These are phyloP conservation scores for Cosmorhoe ocellata DNA, from an alignment of 2,888 invertebrate genomes.

Conservation along the genomic window DNA sequence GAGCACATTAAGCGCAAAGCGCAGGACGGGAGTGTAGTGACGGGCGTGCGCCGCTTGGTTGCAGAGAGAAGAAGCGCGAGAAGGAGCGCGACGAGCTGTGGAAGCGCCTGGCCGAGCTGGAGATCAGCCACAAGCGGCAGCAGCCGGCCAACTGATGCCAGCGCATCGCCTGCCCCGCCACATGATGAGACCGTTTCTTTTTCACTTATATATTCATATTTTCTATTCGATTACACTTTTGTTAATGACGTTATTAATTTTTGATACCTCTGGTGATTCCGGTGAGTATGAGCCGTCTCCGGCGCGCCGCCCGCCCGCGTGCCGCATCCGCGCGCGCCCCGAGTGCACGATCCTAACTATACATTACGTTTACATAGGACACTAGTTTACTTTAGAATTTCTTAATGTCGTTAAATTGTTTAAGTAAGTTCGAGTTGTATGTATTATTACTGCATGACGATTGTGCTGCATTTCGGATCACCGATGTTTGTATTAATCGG, in stretches of 20 bases:
- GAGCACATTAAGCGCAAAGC: no score
- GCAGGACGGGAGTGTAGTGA: no score
- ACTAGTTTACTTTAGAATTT: conserved; percentile 77
- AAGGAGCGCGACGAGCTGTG: conserved; percentile 98
- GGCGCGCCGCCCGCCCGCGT: conserved; percentile 40
- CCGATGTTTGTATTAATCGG: conserved; percentile 70
- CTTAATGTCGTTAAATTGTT: conserved; percentile 80
- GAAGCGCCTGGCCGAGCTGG: conserved; percentile 96
- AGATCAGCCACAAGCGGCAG: conserved; percentile 86
- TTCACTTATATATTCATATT: conserved; percentile 77
- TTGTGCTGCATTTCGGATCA: conserved; percentile 71
- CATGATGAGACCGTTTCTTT: conserved; percentile 73
- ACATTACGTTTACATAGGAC: conserved; percentile 70
- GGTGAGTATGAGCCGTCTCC: conserved; percentile 48
- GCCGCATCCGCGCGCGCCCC: conserved; percentile 53
- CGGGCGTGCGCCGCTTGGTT: conserved; percentile 30
- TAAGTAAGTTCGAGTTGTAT: conserved; percentile 79
- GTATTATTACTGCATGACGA: conserved; percentile 75
- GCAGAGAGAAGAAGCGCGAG: conserved; percentile 95
- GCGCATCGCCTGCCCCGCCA: conserved; percentile 50
- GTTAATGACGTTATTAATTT: conserved; percentile 78
- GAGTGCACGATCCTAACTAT: conserved; percentile 57
- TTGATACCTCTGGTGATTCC: conserved; percentile 67
- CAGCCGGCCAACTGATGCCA: conserved; percentile 80
- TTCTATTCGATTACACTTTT: conserved; percentile 80